A percentile compares a stretch with the other conserved stretches of the same genome.
These are phyloP conservation scores for Acanthococcus lagerstroemiae DNA, from an alignment of 2,888 invertebrate species.

Conservation along the genomic window DNA sequence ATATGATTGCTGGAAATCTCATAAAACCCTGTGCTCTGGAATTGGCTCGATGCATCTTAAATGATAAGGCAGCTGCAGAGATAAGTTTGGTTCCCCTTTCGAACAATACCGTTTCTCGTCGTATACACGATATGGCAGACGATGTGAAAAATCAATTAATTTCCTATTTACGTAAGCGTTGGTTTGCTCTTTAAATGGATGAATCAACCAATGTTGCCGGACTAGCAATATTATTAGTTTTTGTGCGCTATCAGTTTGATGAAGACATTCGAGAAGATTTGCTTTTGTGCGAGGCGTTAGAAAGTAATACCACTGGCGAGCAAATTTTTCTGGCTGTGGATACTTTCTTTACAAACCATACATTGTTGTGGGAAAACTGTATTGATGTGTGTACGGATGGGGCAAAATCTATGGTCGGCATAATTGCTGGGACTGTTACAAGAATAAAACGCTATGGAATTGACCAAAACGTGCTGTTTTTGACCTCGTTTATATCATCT, in stretches of 20 bases:
- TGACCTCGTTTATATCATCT: too few species aligned
- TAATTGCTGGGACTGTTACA: conserved; percentile 16
- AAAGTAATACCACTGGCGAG: conserved; percentile 18
- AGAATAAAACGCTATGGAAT: conserved; percentile 16
- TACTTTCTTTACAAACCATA: conserved; percentile 11
- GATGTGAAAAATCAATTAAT: not conserved
- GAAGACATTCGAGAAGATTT: conserved; percentile 12
- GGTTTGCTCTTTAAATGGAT: not conserved
- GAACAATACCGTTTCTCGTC: not conserved
- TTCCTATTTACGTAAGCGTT: not conserved
- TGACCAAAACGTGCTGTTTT: too few species aligned
- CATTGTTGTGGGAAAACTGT: conserved; percentile 13
- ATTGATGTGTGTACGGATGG: conserved; percentile 21
- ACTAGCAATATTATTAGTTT: not conserved
- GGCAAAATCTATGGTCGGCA: conserved; percentile 19
- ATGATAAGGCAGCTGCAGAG: not conserved
- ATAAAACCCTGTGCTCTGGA: not conserved
- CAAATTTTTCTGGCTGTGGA: conserved; percentile 12
- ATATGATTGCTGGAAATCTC: not conserved
- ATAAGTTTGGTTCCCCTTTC: not conserved
- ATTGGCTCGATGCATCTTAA: not conserved
- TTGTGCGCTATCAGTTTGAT: not conserved
- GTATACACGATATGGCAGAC: not conserved
- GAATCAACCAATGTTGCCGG: not conserved
- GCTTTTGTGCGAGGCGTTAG: conserved; percentile 18